Base-by-base conservation (phyloP, 2,888 invertebrate species). In the Acleris holmiana region DNA sequence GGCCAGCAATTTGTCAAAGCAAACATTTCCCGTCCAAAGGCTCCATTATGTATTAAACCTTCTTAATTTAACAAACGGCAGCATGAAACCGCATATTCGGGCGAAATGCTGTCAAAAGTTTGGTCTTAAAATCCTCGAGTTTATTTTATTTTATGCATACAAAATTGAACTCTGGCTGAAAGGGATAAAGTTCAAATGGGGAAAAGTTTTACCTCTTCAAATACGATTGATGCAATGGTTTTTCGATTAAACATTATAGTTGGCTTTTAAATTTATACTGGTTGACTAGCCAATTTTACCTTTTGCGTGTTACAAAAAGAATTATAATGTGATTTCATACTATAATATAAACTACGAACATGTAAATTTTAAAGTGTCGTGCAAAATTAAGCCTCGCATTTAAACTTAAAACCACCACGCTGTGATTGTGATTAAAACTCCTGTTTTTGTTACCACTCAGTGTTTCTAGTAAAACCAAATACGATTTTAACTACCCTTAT, bases 41-140 rank as follows among this genome's bases (percentile, higher is more conserved):
- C 65, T 60, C 50, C 76, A 76, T 78, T 78, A 75, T 76, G 75
- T 76, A 78, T 76, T 73, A 76, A 76, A 80, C 77, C 76, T 76
- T 74, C 67, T 71, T 70, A 75, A 78, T 75, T 76, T 76, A 68
- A 71, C 73, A 72, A 74, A 73, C 72, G 73, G 71, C 71, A 72
- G 73, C 61, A 51, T 64, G 66, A 65, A 66, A 69, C 69, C 72
- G 74, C 77, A 77, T 25, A 63, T 54, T 59, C 51, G 48, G 25
- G 48, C 48, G 54, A 67, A 76, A 76, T 76, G 75, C 75, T 77
- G 78, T 78, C 77, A 76, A 72, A 81, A 82, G 77, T 80, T 80
- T 68, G 69, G 71, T 71, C 74, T 75, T 73, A 74, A 74, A 76
- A 71, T 71, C 73, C 73, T 69, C 53, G 66, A 68, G 67, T 73